Evolutionary conservation across 37 sponge, comb jelly and placozoan species (phyloP), one percentile per base, ranked within the genome.

Genomic region (Bolinopsis microptera): DNA sequence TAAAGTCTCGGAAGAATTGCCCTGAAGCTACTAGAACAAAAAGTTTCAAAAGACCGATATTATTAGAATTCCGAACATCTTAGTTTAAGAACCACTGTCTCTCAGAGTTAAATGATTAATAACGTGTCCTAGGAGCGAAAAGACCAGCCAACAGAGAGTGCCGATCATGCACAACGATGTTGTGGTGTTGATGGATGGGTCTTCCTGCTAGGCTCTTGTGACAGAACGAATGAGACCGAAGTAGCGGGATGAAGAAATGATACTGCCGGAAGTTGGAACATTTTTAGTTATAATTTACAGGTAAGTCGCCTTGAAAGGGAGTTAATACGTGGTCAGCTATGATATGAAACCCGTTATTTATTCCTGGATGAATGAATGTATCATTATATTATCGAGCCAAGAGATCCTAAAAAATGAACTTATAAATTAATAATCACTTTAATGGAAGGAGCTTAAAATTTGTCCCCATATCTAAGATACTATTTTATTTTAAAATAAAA

Each of bases 21-120:
- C 28, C 90, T 86, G 3, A 86, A 39, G 1, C 61, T 86, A 27
- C 61, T 41, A 23, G 90, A 86, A 86, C 27, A 86, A 48, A 30
- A 86, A 86, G 41, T 86, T 13, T 9, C 30, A 28, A 86, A n/a
- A 40, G 48, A 86, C 61, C 90, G 48, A 8, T 39, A 9, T 2
- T 86, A 86, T 25, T 41, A 86, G 25, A 38, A 39, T 39, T 1
- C 41, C 90, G 25, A 86, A 9, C 16, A 86, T 39, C 61, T 86
- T 13, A 8, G 26, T 86, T 1, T 39, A 8, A 1, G 13, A 13
- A 1, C 3, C 3, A 8, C 2, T 13, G 13, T 24, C 48, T 2
- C 38, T 2, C 61, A 41, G 90, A 0, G 36, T 34, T n/a, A n/a
- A 24, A 86, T 41, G 90, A 86, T 86, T 8, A 26, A 24, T 40